phyloP scores from a whole-genome alignment of 2,888 invertebrate genomes.

The Ophion ellenae region DNA sequence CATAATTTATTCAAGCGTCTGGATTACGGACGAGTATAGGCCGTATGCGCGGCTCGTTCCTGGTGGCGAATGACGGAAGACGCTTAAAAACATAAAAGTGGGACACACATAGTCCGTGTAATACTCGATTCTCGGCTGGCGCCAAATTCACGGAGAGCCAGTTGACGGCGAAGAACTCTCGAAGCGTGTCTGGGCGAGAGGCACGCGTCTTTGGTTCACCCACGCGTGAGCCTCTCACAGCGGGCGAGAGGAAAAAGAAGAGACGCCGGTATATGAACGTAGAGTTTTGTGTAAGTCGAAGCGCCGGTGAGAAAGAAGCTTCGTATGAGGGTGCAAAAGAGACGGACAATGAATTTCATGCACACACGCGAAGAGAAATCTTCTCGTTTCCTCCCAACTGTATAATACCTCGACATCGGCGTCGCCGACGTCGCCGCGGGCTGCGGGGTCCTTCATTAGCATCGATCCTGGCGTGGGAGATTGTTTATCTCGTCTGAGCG shows the following conservation, averaged over 20 bases:
- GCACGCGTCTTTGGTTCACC: constrained; percentile 69
- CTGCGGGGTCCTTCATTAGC: constrained; percentile 77
- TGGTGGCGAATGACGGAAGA: constrained; percentile 62
- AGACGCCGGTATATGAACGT: constrained; percentile 49
- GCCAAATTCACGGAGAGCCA: constrained; percentile 65
- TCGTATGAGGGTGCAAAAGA: constrained; percentile 40
- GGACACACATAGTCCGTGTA: constrained; percentile 49
- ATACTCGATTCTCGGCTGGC: constrained; percentile 56
- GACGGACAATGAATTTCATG: constrained; percentile 59
- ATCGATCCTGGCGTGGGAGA: constrained; percentile 78
- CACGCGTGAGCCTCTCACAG: constrained; percentile 63
- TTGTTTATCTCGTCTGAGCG: constrained; percentile 76
- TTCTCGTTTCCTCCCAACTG: constrained; percentile 60
- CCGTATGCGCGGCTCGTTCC: constrained; percentile 18
- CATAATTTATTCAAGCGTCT: constrained; percentile 53
- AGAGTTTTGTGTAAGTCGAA: constrained; percentile 57
- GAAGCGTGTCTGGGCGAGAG: constrained; percentile 67
- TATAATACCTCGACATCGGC: constrained; percentile 66
- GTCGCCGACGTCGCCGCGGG: constrained; percentile 43
- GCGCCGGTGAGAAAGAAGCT: constrained; percentile 57
- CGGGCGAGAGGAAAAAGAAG: constrained; percentile 52
- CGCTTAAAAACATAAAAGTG: constrained; percentile 45
- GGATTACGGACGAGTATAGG: constrained; percentile 39
- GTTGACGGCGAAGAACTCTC: constrained; percentile 54
- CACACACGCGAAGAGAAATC: constrained; percentile 67